A percentile compares a stretch with the other conserved stretches of the same genome.
These are phyloP conservation scores for Talpa occidentalis DNA, from an alignment of 2,113 vertebrate genomes.

Conservation along the genomic window DNA sequence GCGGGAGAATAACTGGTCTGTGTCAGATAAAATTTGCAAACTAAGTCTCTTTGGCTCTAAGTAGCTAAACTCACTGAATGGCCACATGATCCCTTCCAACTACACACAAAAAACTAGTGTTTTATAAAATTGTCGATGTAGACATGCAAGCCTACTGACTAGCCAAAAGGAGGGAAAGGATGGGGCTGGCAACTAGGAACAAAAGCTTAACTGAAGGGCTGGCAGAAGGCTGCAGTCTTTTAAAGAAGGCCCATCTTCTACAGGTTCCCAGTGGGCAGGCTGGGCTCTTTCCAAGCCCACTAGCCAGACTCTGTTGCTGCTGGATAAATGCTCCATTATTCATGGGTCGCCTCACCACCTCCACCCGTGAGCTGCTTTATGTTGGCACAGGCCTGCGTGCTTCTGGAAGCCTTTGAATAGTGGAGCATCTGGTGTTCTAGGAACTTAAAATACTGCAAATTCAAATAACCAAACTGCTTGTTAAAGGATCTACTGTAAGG, in stretches of 20 bases:
- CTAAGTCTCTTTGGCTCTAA: not conserved
- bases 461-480: not conserved
- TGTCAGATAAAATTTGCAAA: not conserved
- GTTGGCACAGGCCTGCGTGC: not conserved
- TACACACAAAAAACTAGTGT: not conserved
- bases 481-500: not conserved
- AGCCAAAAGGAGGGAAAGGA: not conserved
- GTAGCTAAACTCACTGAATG: not conserved
- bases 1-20: not conserved
- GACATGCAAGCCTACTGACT: not conserved
- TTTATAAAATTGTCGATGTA: not conserved
- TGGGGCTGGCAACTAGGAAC: not conserved
- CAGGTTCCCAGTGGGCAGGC: not conserved
- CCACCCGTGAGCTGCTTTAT: not conserved
- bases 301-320: not conserved
- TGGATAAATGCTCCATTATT: not conserved
- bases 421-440: conserved; percentile 16
- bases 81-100: not conserved
- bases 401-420: conserved; percentile 32
- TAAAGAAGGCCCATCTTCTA: not conserved
- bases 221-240: not conserved
- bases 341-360: no score
- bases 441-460: not conserved
- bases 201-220: not conserved
- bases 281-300: not conserved